These are phyloP conservation scores for Campylomormyrus tamandua DNA, from an alignment of 2,113 vertebrate genomes.

Conservation along the genomic window DNA sequence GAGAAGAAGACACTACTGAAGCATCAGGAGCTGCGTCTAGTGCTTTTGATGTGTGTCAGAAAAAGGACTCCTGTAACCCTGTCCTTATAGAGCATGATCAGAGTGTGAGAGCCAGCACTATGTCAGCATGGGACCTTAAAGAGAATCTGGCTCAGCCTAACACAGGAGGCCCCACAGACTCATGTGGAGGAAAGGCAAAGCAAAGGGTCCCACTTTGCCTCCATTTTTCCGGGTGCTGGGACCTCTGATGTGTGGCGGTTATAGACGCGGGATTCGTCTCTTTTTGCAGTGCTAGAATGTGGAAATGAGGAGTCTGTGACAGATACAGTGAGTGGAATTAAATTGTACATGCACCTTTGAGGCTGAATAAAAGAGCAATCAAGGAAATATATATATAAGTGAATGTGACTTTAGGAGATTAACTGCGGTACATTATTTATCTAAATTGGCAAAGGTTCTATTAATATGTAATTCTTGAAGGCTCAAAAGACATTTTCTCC, in stretches of 20 bases:
- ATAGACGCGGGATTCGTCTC: background rate
- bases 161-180: background rate
- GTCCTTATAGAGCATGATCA: background rate
- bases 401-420: background rate
- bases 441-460: background rate
- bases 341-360: background rate
- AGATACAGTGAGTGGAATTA: background rate
- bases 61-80: background rate
- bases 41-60: background rate
- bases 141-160: background rate
- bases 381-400: background rate
- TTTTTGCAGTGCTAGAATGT: background rate
- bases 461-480: slow-evolving; percentile 2
- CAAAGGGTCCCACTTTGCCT: background rate
- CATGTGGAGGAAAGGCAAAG: background rate
- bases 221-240: background rate
- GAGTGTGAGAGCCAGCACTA: background rate
- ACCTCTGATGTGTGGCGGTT: background rate
- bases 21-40: background rate
- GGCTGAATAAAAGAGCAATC: background rate
- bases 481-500: background rate
- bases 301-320: background rate
- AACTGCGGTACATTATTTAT: background rate
- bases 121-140: background rate
- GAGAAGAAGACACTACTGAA: background rate